Conservation (phyloP, 2,113 vertebrate species). For the Chunga burmeisteri region DNA sequence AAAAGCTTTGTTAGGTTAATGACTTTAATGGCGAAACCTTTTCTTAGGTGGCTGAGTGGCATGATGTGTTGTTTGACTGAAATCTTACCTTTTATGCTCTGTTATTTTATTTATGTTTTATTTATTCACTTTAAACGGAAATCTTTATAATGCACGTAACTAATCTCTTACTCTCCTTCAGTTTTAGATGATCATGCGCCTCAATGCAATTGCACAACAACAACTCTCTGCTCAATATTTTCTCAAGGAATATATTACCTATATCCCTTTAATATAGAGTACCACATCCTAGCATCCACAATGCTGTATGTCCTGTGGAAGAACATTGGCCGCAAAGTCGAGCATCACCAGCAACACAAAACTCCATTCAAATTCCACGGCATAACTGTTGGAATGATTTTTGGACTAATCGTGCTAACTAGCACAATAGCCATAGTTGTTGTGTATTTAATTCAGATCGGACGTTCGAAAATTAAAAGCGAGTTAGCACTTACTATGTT, state of each 20-base stretch:
- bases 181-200: conserved; percentile 80
- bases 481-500: conserved; percentile 88
- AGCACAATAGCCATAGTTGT: conserved; percentile 88
- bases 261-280: conserved; percentile 96
- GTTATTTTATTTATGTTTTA: neutral
- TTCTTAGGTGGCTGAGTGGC: neutral
- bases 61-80: neutral
- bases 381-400: conserved; percentile 77
- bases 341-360: conserved; percentile 75
- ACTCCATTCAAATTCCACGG: conserved; percentile 69
- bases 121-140: neutral
- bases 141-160: neutral
- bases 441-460: conserved; percentile 88
- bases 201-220: conserved; percentile 87
- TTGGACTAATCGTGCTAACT: conserved; percentile 83
- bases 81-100: neutral
- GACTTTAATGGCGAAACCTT: neutral
- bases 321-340: conserved; percentile 88
- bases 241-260: conserved; percentile 90
- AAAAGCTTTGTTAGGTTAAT: neutral
- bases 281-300: conserved; percentile 94
- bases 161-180: conserved; percentile 7
- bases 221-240: conserved; percentile 83
- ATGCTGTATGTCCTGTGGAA: conserved; percentile 97
- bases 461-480: conserved; percentile 77